Evolutionary conservation across 2,113 vertebrate species (phyloP).

Genomic region (Dicaeum eximium): DNA sequence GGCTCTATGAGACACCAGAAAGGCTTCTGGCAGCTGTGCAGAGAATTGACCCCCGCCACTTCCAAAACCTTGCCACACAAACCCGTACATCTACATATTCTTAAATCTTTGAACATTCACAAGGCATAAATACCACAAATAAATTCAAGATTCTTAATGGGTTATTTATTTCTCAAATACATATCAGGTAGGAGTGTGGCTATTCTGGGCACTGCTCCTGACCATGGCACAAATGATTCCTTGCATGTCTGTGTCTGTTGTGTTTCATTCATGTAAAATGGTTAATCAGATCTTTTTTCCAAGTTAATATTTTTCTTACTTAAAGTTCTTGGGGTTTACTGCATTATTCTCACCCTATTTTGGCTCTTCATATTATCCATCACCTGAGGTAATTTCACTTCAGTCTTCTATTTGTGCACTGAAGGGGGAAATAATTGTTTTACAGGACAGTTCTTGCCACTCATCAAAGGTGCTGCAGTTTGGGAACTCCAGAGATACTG

Average conservation of each 20-base stretch:
- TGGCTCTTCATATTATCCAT: neutral
- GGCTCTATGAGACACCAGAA: fast-evolving
- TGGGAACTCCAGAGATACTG: neutral
- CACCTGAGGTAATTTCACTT: neutral
- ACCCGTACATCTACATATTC: neutral
- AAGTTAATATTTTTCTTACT: neutral
- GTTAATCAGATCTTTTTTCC: neutral
- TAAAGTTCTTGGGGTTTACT: neutral
- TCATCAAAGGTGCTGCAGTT: neutral
- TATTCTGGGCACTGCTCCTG: neutral
- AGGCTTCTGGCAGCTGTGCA: neutral
- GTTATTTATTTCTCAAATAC: neutral
- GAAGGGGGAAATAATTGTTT: neutral
- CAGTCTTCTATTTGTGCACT: neutral
- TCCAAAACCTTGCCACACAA: neutral
- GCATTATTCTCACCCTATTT: neutral
- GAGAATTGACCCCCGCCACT: too few species aligned
- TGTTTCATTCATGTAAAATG: neutral
- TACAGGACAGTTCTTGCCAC: neutral
- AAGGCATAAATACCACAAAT: neutral
- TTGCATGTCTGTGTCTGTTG: neutral
- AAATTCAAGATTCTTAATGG: neutral
- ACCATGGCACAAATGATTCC: neutral
- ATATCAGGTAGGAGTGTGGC: neutral
- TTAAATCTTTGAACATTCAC: neutral